Evolutionary conservation across 2,797 vertebrate species (phyloP), one percentile per base, ranked within the genome.

Genomic region (Trichosurus vulpecula): DNA sequence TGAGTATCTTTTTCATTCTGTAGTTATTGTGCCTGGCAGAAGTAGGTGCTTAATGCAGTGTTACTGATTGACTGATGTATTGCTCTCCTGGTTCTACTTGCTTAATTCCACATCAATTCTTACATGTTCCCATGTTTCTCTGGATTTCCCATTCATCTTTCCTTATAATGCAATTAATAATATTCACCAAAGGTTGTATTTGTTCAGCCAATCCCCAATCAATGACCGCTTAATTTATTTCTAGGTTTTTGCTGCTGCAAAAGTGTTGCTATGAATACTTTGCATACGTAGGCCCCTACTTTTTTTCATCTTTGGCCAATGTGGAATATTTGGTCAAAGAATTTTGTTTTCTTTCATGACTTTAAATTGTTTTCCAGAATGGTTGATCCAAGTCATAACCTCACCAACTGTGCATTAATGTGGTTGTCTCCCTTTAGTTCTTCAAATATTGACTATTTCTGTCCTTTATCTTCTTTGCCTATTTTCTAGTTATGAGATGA

Each of bases 231-330:
- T 66, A n/a, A 66, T 19, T 66, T 19, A n/a, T 66, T 66, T 58
- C 57, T 29, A 58, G 29, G 57, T 12, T 58, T 58, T 58, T 58
- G 57, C 57, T 30, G 29, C 57, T 31, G 57, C 57, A 58, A 31
- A 58, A 58, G 57, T 10, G 19, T 58, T 58, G 29, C 29, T 58
- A 58, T 11, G 10, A 58, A 11, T 30, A 31, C 11, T 30, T n/a
- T n/a, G 13, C 14, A n/a, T n/a, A n/a, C 1, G 35, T 16, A 35
- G 13, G 0, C 31, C 30, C 4, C 13, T 35, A 14, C 4, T 16
- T 66, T 66, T 58, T 58, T 58, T 30, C 57, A 61, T 31, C 57
- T 61, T 61, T 31, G 30, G 57, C 13, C 29, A 61, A 14, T 35
- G 31, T 61, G 31, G 13, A 35, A 61, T 61, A 11, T 61, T 58